Conservation (phyloP, 37 sponge, comb jelly and placozoan species). For the Spongilla lacustris region DNA sequence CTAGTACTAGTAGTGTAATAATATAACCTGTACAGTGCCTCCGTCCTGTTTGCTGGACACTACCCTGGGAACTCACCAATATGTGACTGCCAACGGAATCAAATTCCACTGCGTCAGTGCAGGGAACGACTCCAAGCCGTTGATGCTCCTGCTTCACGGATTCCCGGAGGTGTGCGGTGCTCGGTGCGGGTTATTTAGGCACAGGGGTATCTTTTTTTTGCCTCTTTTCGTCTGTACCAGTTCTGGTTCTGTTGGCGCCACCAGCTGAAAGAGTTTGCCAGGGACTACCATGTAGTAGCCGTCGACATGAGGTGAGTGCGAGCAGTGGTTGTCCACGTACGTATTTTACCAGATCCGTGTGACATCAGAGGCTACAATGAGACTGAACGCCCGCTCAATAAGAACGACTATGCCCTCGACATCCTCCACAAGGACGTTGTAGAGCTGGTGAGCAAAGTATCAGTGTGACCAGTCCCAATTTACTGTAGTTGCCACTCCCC, state of each 20-base stretch:
- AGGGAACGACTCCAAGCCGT: slow-evolving; percentile 55
- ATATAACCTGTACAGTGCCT: background rate
- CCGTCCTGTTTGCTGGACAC: slow-evolving; percentile 37
- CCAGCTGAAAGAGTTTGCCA: slow-evolving; percentile 82
- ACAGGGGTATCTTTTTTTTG: too few species aligned
- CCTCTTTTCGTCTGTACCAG: background rate
- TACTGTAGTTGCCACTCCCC: too few species aligned
- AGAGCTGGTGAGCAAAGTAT: slow-evolving; percentile 43
- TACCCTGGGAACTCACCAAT: slow-evolving; percentile 56
- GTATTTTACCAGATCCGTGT: background rate
- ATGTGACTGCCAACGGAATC: slow-evolving; percentile 62
- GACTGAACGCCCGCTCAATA: slow-evolving; percentile 71
- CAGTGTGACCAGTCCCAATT: too few species aligned
- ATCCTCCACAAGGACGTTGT: slow-evolving; percentile 62
- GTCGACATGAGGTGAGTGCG: slow-evolving; percentile 70
- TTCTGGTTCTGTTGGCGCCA: slow-evolving; percentile 93
- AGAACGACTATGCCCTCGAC: slow-evolving; percentile 54
- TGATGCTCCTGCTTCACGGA: slow-evolving; percentile 68
- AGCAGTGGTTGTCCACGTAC: background rate
- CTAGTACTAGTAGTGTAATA: too few species aligned
- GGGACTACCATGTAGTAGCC: slow-evolving; percentile 80
- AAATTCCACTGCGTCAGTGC: slow-evolving; percentile 68
- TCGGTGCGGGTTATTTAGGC: too few species aligned
- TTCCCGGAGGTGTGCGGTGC: slow-evolving; percentile 42
- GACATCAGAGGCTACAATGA: slow-evolving; percentile 81